phyloP scores from a whole-genome alignment of 2,797 vertebrate genomes.

The Lepus townsendii region DNA sequence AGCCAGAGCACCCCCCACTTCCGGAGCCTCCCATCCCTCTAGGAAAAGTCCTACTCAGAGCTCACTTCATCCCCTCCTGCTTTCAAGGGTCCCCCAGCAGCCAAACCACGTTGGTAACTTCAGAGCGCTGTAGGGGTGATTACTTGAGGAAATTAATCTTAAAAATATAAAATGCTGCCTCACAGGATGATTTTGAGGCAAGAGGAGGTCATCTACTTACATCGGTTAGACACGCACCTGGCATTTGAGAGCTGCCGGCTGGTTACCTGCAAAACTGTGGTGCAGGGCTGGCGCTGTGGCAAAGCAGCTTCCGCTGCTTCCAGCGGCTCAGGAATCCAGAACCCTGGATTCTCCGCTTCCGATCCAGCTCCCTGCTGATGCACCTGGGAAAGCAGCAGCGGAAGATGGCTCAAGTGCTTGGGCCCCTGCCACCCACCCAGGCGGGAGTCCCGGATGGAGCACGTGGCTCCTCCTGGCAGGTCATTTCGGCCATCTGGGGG shows the following conservation, averaged over 20 bases:
- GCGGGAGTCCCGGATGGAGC: no score
- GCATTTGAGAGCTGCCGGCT: constrained; percentile 27
- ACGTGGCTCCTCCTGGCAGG: no score
- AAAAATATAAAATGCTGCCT: constrained; percentile 46
- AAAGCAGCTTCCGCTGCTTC: background rate
- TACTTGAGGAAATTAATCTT: constrained; percentile 27
- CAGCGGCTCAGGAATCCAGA: no score
- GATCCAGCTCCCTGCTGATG: no score
- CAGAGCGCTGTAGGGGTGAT: background rate
- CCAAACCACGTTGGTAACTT: constrained; percentile 32
- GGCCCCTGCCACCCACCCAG: no score
- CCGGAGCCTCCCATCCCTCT: background rate
- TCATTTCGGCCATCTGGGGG: no score
- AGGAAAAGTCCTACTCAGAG: background rate
- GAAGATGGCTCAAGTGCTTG: no score
- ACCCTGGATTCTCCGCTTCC: no score
- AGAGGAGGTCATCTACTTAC: constrained; percentile 24
- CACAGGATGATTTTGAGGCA: constrained; percentile 45
- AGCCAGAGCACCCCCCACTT: background rate
- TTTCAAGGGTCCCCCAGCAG: constrained; percentile 33
- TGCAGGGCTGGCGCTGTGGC: no score
- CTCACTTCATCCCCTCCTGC: background rate
- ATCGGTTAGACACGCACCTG: background rate
- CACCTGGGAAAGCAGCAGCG: no score
- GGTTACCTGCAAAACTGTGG: background rate